Base-by-base conservation (phyloP, 2,888 invertebrate species). In the Luffia ferchaultella region DNA sequence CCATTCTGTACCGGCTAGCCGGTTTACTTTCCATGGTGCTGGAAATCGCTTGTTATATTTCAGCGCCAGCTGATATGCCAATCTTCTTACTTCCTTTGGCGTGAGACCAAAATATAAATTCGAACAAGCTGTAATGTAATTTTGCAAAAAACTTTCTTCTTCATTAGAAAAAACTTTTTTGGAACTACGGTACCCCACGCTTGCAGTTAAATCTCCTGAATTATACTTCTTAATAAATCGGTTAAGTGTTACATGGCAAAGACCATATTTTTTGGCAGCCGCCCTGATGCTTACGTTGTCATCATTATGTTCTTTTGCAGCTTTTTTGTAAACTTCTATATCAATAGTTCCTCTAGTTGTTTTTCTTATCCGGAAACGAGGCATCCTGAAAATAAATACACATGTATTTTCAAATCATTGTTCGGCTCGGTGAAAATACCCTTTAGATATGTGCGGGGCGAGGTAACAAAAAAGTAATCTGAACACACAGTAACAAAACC, bases 271-370 rank as follows among this genome's bases (percentile, higher is more conserved):
- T 49, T 54, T 52, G 53, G 52, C 47, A 55, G 46, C n/a, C 30
- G 18, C 49, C 54, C 54, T 54, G 16, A 55, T 52, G 44, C 12
- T 53, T 50, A 18, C 49, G 42, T 46, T 46, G 41, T 51, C 49
- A 53, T 55, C 40, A 40, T 50, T 41, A 49, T 53, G 51, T 40
- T 53, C 53, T 42, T 53, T 49, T 43, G 53, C 51, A 12, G 53
- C 49, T 52, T 53, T 55, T 50, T 46, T 44, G 46, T 54, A 54
- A 45, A 54, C 53, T 50, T 49, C 51, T 30, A 48, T 49, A 48
- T 53, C 49, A 18, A 51, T 53, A 40, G 49, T 51, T 41, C 49
- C 51, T 45, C 50, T 45, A 50, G 42, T 16, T 12, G 50, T 50
- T 2, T 16, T 51, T 49, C 47, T 53, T 46, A 49, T 44, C 20